Base-by-base conservation (phyloP, 2,888 invertebrate species). In the Lomographa bimaculata region DNA sequence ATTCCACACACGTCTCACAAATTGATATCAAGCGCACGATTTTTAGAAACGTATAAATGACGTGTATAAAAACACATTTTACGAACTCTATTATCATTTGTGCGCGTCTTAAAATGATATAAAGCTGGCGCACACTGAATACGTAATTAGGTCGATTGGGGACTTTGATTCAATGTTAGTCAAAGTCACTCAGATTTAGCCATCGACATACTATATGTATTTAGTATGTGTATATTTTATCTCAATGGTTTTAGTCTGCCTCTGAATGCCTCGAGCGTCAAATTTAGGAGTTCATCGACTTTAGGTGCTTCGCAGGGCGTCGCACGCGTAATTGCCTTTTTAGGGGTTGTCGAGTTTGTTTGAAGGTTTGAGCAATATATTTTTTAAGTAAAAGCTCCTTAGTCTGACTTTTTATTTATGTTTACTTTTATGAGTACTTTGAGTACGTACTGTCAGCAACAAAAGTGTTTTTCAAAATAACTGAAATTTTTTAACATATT, bases 11-110 rank as follows among this genome's bases (percentile, higher is more conserved):
- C 82, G 80, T 71, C 55, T 43, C 57, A 61, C 62, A 79, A 77
- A 80, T 79, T 81, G 75, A 78, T 81, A 81, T 49, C 74, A 68
- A 67, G 61, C 58, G 66, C 75, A 79, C 79, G 76, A 71, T 75
- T 80, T 79, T 76, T 73, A 76, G 73, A 76, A 77, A 71, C 67
- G 66, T 73, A 76, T 72, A 76, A 77, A 71, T 68, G 66, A 74
- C 66, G 72, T 76, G 72, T 73, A 71, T 69, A 71, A 75, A 69
- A 72, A 72, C 67, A 74, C 67, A 65, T 77, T 76, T 68, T 62
- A 67, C 46, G 51, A 59, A 62, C 51, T 56, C 60, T 61, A 73
- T 73, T 73, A 73, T 58, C 64, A 65, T 65, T 68, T 69, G 57
- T 59, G 51, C 48, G 55, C 57, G 51, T 57, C 58, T 46, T 64